These are phyloP conservation scores for Corapipo altera DNA, from an alignment of 2,113 vertebrate genomes.

Conservation along the genomic window DNA sequence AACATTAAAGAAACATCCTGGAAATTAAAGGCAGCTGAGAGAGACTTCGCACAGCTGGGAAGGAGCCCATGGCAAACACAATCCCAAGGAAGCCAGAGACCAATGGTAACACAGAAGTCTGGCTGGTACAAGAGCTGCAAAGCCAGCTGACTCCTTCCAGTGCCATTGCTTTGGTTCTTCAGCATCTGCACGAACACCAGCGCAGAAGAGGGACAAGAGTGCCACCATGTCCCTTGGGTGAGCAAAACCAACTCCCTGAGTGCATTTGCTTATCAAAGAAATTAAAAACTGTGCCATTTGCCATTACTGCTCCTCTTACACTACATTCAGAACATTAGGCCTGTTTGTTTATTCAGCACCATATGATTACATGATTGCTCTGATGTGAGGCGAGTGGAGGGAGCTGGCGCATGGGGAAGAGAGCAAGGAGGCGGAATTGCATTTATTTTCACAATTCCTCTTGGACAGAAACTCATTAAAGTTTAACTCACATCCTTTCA, in stretches of 20 bases:
- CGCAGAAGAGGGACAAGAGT: not conserved
- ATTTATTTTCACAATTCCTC: slow-evolving; percentile 10
- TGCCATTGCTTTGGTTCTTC: not conserved
- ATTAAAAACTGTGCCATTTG: not conserved
- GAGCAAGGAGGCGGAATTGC: not conserved
- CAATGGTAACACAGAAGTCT: not conserved
- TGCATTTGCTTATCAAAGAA: slow-evolving; percentile 1
- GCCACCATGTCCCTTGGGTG: not conserved
- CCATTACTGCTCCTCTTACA: not conserved
- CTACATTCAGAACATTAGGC: not conserved
- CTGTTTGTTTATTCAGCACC: slow-evolving; percentile 36
- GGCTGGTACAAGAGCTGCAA: not conserved
- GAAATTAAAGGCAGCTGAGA: slow-evolving; percentile 24
- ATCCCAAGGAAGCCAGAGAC: not conserved
- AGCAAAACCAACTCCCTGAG: not conserved
- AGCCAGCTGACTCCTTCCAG: not conserved
- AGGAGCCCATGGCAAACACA: not conserved
- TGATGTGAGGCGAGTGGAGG: accelerated
- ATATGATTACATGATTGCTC: not conserved
- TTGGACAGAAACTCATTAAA: slow-evolving; percentile 28
- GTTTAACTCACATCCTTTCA: slow-evolving; percentile 15
- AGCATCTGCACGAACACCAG: not conserved
- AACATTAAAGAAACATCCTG: not conserved
- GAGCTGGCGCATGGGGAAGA: not conserved
- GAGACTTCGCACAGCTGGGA: not conserved